Base-by-base conservation (phyloP, 2,888 invertebrate genomes). In the Anarsia innoxiella region DNA sequence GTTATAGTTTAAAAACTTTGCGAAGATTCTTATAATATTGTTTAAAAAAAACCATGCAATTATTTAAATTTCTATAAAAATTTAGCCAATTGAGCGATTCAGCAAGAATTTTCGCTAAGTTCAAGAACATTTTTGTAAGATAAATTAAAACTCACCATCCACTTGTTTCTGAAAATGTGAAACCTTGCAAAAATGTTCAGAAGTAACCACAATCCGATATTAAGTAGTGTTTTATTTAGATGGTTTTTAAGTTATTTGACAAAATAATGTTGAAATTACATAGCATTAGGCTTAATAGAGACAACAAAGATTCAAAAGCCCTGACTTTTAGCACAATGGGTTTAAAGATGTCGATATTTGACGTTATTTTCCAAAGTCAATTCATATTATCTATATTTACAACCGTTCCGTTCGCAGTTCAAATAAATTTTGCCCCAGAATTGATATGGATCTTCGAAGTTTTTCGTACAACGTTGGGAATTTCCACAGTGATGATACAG, bases 381-480 rank as follows among this genome's bases (percentile, higher is more conserved):
- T 50, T 48, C 47, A 47, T 44, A 37, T 39, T 25, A 14, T 19
- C 40, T 41, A 39, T 40, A 23, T 44, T 46, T 41, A 45, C 53
- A 65, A 58, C 50, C 59, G 59, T 68, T 71, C 65, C 66, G 69
- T 66, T 70, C 50, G 59, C 70, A 63, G 68, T 77, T 66, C 78
- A 79, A 14, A 12, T 36, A 49, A 72, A 70, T 78, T 79, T 78
- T 66, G 70, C 73, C 73, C 66, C 55, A 57, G 15, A 44, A 46
- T 48, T 58, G 49, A 60, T 59, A 79, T 79, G 82, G 79, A 83
- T 83, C 82, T 80, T 78, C 77, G 53, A 66, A 66, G 72, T 77
- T 78, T 79, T 78, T 67, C 74, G 49, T 44, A 47, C 54, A 49
- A 48, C 57, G 44, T 34, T 40, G 44, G 49, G 52, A 60, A 65